Percentiles rank a stretch among this genome's conserved stretches.
These are phyloP conservation scores for Rhea pennata DNA, from an alignment of 2,113 vertebrate genomes.

Conservation along the genomic window DNA sequence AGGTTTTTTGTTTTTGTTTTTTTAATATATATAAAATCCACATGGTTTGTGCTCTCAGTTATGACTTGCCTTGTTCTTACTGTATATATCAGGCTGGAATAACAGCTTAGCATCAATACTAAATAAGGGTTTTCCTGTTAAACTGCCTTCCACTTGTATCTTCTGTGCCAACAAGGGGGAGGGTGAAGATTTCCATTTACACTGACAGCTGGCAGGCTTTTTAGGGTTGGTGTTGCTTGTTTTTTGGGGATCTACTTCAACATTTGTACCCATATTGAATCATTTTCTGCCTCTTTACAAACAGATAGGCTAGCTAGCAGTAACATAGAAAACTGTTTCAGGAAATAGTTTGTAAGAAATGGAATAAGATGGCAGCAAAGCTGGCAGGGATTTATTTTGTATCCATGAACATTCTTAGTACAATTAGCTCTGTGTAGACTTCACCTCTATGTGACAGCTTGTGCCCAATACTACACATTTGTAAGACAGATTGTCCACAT, in stretches of 20 bases:
- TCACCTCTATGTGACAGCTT: background rate
- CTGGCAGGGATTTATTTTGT: background rate
- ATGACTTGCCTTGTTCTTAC: background rate
- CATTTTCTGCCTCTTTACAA: background rate
- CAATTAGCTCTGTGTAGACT: background rate
- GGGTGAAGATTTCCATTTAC: background rate
- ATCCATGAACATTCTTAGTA: background rate
- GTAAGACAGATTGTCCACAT: background rate
- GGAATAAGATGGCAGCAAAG: background rate
- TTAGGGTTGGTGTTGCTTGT: background rate
- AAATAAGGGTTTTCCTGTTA: background rate
- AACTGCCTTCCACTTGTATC: background rate
- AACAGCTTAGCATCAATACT: background rate
- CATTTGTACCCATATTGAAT: background rate
- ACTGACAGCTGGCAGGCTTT: background rate
- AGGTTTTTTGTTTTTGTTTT: background rate
- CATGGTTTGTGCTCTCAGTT: background rate
- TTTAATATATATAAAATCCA: background rate
- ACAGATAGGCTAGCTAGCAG: background rate
- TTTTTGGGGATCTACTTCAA: background rate
- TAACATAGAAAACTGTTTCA: background rate
- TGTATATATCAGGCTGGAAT: background rate
- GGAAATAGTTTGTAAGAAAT: background rate
- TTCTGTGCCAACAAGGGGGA: background rate
- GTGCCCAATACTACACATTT: fast-evolving